These are phyloP conservation scores for Drosophila histrio DNA, from an alignment of 2,888 invertebrate genomes.

Conservation along the genomic window DNA sequence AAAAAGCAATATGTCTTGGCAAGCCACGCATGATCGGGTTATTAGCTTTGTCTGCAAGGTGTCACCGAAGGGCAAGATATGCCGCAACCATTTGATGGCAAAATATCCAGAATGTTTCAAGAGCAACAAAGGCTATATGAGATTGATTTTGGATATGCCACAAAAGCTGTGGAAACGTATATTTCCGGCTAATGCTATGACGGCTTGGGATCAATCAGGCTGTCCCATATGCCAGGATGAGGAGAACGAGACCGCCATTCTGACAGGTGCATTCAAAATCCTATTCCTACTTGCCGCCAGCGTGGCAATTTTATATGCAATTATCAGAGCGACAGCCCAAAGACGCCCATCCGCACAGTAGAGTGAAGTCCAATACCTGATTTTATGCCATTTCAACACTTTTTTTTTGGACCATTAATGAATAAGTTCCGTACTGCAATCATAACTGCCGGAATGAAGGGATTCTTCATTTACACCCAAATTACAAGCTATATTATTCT, in stretches of 20 bases:
- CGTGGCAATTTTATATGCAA: constrained; percentile 38
- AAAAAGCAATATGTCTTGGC: constrained; percentile 35
- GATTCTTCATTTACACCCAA: constrained; percentile 1
- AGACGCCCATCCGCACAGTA: constrained; percentile 23
- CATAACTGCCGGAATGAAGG: not conserved
- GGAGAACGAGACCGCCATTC: not conserved
- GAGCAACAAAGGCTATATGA: not conserved
- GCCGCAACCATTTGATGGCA: constrained; percentile 21
- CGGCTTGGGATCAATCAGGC: not conserved
- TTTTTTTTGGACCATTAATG: not conserved
- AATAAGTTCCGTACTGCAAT: not conserved
- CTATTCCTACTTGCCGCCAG: constrained; percentile 28
- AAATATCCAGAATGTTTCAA: constrained; percentile 33
- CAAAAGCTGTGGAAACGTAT: constrained; percentile 4
- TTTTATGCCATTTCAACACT: not conserved
- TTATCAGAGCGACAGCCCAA: constrained; percentile 26
- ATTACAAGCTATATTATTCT: not conserved
- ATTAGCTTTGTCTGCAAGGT: constrained; percentile 20
- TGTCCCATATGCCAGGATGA: not conserved
- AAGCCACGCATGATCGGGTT: constrained; percentile 1
- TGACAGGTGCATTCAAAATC: not conserved
- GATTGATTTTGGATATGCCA: constrained; percentile 2
- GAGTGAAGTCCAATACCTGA: not conserved
- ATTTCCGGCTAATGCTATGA: not conserved
- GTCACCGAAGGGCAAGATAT: constrained; percentile 16